A percentile compares a stretch with the other conserved stretches of the same genome.
These are phyloP conservation scores for Neodiprion pinetum DNA, from an alignment of 1,140 invertebrate genomes.

Conservation along the genomic window DNA sequence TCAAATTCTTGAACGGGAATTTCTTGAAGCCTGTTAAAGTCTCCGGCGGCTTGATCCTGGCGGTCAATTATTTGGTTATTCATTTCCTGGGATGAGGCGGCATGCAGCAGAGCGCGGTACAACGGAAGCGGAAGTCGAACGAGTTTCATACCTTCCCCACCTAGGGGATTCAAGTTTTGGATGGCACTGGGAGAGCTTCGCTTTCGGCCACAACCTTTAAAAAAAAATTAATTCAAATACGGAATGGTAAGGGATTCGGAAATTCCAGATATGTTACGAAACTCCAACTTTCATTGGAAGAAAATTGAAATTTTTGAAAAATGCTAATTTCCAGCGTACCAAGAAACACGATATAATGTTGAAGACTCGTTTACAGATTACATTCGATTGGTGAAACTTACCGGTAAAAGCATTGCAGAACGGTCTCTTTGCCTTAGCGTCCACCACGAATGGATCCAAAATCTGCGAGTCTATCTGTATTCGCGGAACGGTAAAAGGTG, in stretches of 20 bases:
- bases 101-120: constrained; percentile 35
- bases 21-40: constrained; percentile 2
- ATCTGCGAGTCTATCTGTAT: constrained; percentile 37
- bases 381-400: constrained; percentile 12
- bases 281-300: background rate
- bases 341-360: background rate
- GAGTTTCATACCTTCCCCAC: constrained; percentile 21
- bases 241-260: background rate
- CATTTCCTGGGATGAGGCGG: constrained; percentile 31
- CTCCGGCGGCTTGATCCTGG: constrained; percentile 13
- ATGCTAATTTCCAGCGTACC: no score
- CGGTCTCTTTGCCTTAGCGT: constrained; percentile 43
- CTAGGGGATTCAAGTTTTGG: constrained; percentile 15
- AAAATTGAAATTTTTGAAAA: no score
- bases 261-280: background rate
- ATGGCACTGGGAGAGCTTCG: constrained; percentile 25
- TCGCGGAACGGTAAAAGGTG: background rate
- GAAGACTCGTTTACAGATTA: background rate
- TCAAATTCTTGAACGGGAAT: constrained; percentile 18
- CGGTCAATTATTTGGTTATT: constrained; percentile 23
- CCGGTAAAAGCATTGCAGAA: constrained; percentile 53
- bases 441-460: constrained; percentile 23
- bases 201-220: constrained; percentile 46
- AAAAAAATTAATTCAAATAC: constrained; percentile 2
- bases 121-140: constrained; percentile 36